Base-by-base conservation (phyloP, 2,888 invertebrate genomes). In the Agrypnus murinus region DNA sequence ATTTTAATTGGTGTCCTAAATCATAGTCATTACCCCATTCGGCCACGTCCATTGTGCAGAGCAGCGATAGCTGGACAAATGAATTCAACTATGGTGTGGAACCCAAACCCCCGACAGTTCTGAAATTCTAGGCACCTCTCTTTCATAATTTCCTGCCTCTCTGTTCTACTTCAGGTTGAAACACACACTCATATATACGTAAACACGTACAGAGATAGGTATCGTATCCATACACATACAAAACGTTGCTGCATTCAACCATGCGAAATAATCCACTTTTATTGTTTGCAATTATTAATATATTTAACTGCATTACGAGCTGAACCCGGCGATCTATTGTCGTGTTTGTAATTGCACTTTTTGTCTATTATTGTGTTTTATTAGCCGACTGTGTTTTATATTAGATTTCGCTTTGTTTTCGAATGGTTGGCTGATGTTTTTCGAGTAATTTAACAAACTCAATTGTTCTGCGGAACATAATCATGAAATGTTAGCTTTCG, bases 271-370 rank as follows among this genome's bases (percentile, higher is more conserved):
- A 84, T 84, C 84, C 81, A 82, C 81, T 84, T 84, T 84, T 84
- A 84, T 84, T 84, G 84, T 83, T 84, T 81, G 83, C 82, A 83
- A 84, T 84, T 84, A 84, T 84, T 84, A 83, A 84, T 83, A 83
- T 84, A 84, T 84, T 84, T 83, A 83, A 83, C 82, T 82, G 80
- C 81, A 84, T 84, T 83, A 83, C 80, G 77, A 69, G 73, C 75
- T 77, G 79, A 80, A 78, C 80, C 77, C 76, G 74, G 78, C 80
- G 77, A 82, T 82, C 80, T 80, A 82, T 83, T 83, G 82, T 82
- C 82, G 79, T 80, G 80, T 79, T 81, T 80, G 81, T 83, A 82
- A 83, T 83, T 82, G 81, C 82, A 82, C 79, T 83, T 83, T 83
- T 83, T 81, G 82, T 81, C 79, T 79, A 79, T 81, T 79, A 80